phyloP scores from a whole-genome alignment of 2,888 invertebrate species.

The Drosophila nr. perissopoda region DNA sequence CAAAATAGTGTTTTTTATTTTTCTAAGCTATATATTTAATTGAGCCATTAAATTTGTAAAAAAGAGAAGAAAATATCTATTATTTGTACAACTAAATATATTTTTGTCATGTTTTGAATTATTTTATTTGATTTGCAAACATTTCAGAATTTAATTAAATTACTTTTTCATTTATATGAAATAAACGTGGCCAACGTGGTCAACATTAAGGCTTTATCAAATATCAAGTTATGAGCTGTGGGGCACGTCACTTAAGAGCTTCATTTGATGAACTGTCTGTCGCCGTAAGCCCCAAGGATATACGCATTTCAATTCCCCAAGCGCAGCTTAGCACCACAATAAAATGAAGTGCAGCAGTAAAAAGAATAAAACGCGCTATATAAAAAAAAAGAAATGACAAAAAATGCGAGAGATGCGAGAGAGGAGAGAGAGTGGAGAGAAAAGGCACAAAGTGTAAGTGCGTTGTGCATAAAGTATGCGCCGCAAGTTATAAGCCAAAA shows the following conservation, averaged over 20 bases:
- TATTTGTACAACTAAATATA: neutral
- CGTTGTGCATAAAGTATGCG: slow-evolving; percentile 74
- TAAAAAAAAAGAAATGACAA: slow-evolving; percentile 5
- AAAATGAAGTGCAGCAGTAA: slow-evolving; percentile 79
- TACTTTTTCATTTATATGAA: neutral
- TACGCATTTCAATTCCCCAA: slow-evolving; percentile 73
- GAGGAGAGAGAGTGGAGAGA: neutral
- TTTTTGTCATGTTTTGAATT: neutral
- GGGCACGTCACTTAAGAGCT: slow-evolving; percentile 52
- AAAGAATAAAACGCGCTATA: slow-evolving; percentile 40
- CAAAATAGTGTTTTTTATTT: neutral
- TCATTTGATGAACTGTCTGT: slow-evolving; percentile 72
- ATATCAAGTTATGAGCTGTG: slow-evolving; percentile 51
- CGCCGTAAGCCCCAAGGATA: slow-evolving; percentile 66
- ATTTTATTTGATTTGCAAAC: neutral
- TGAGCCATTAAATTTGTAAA: neutral
- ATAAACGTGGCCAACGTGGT: neutral
- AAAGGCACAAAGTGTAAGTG: slow-evolving; percentile 61
- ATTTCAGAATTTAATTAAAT: neutral
- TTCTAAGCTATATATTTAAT: too few species aligned
- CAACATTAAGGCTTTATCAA: slow-evolving; percentile 28
- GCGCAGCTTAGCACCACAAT: slow-evolving; percentile 76
- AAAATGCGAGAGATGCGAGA: slow-evolving; percentile 12
- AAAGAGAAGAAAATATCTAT: neutral
- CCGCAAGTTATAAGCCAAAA: slow-evolving; percentile 70